Conservation (phyloP, 2,797 vertebrate genomes). For the Pachyuromys duprasi region DNA sequence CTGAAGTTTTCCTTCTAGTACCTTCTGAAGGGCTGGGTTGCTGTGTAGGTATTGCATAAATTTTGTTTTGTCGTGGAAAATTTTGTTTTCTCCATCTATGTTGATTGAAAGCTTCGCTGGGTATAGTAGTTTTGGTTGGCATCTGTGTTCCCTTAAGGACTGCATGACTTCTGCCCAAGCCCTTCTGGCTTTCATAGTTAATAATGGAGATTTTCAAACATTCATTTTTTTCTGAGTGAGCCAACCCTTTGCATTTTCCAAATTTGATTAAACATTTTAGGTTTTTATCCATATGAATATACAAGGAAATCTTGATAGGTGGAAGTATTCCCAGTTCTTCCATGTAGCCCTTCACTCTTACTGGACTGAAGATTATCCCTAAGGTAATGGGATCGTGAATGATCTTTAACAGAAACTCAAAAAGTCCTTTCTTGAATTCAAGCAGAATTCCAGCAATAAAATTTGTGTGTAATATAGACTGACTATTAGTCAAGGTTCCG, state of each 20-base stretch:
- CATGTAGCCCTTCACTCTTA: not conserved
- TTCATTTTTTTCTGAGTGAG: slow-evolving; percentile 43
- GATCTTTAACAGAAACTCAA: not conserved
- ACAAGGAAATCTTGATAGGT: not conserved
- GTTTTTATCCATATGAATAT: not conserved
- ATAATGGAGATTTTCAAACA: too few species aligned
- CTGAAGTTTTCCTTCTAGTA: too few species aligned
- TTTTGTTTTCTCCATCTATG: too few species aligned
- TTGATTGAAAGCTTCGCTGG: too few species aligned
- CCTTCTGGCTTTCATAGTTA: too few species aligned
- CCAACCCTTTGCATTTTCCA: slow-evolving; percentile 14
- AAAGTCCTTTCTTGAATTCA: not conserved
- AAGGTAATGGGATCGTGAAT: not conserved
- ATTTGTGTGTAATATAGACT: not conserved
- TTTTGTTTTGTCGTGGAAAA: too few species aligned
- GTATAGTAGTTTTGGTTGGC: too few species aligned
- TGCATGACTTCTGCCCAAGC: too few species aligned
- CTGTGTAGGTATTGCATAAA: too few species aligned
- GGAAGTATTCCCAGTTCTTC: not conserved
- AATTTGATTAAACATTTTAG: slow-evolving; percentile 32
- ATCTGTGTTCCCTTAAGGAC: too few species aligned
- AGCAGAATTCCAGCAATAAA: not conserved
- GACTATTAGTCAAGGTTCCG: not conserved
- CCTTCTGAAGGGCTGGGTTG: too few species aligned
- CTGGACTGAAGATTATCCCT: not conserved